Percentiles rank a stretch among this genome's conserved stretches.
These are phyloP conservation scores for Cerastis leucographa DNA, from an alignment of 2,888 invertebrate genomes.

Conservation along the genomic window DNA sequence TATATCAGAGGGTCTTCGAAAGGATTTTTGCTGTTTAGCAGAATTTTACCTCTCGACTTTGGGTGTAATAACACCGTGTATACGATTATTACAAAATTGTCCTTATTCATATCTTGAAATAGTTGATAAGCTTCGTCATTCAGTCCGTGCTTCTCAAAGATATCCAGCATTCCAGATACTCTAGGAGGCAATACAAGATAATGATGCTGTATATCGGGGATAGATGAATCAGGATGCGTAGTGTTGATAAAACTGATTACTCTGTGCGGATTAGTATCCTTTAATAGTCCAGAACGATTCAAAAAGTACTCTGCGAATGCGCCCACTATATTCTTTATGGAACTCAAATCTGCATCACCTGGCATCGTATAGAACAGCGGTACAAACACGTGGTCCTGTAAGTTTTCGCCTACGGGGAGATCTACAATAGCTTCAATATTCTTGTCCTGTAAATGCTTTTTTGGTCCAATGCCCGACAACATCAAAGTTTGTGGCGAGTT, in stretches of 20 bases:
- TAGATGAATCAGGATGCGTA: conserved; percentile 73
- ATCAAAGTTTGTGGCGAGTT: conserved; percentile 89
- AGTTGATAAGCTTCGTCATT: conserved; percentile 72
- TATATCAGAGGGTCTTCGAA: conserved; percentile 91
- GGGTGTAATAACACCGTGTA: conserved; percentile 92
- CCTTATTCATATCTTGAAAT: conserved; percentile 73
- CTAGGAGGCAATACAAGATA: conserved; percentile 76
- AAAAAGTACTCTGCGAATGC: conserved; percentile 85
- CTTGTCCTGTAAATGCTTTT: conserved; percentile 79
- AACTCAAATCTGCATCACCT: conserved; percentile 68
- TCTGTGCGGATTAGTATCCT: conserved; percentile 82
- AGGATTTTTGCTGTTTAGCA: conserved; percentile 92
- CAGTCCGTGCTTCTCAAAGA: conserved; percentile 72
- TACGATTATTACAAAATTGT: conserved; percentile 82
- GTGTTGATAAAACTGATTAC: conserved; percentile 79
- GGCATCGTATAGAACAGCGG: conserved; percentile 80
- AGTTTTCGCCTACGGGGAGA: conserved; percentile 88
- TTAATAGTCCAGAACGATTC: conserved; percentile 86
- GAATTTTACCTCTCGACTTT: conserved; percentile 92
- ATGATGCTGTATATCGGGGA: conserved; percentile 80
- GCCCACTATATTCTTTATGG: conserved; percentile 73
- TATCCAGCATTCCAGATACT: conserved; percentile 73
- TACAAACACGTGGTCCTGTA: conserved; percentile 88
- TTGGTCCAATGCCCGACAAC: conserved; percentile 89
- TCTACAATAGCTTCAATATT: conserved; percentile 83